Base-by-base conservation (phyloP, 1,140 invertebrate species). In the Phenacoccus solenopsis region DNA sequence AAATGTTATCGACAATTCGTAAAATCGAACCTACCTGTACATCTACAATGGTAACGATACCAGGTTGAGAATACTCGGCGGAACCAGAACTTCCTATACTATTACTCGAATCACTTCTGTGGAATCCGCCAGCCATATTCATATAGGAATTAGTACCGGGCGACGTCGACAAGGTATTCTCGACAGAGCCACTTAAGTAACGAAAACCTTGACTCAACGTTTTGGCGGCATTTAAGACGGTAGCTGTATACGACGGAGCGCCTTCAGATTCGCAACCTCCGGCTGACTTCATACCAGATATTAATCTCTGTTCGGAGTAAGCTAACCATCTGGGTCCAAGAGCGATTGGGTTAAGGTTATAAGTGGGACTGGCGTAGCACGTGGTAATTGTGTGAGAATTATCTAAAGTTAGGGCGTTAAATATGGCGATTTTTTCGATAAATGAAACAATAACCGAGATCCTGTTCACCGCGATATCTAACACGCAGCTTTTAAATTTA, bases 191-290 rank as follows among this genome's bases (percentile, higher is more conserved):
- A n/a, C 94, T 90, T 70, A 98, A 82, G 67, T 94, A 93, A 1
- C 89, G 84, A 16, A 93, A 77, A 7, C 91, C 91, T 77, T 91
- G 90, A 27, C 90, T 90, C 9, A 94, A 79, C 20, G 88, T 94
- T 81, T 98, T 98, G 22, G 95, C 95, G 22, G 94, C 94, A 80
- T 95, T 94, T 16, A 98, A 84, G 61, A 98, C 90, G 0, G 93
- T 95, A 0, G 95, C 94, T 68, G 94, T 96, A 76, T 98, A 98
- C 74, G 94, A 96, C 75, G 92, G 88, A 73, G 85, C 83, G 28
- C 80, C 81, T 32, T 84, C 82, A 74, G 84, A 83, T 72, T 75
- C 81, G 76, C 84, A 83, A 2, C 87, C 87, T 21, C 86, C 86
- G 73, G 81, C 80, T 32, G 83, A 85, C 75, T 85, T 83, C 72